Conservation (phyloP, 2,113 vertebrate genomes). For the Gobio gobio region DNA sequence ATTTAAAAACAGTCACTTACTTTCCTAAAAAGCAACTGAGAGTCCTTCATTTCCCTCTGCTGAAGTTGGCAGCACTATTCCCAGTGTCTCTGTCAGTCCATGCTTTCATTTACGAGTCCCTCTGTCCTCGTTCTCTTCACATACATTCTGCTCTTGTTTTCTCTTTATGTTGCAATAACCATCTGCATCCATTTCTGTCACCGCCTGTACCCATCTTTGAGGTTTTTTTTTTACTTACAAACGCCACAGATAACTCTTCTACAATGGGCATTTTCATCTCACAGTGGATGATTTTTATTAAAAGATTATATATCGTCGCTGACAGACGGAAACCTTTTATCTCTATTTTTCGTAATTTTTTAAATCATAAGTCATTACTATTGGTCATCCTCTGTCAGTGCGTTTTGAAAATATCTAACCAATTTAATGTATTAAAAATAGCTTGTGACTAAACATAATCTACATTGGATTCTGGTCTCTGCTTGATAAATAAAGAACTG, state of each 20-base stretch:
- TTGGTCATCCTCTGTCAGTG: too few species aligned
- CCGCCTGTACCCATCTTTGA: background rate
- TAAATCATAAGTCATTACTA: too few species aligned
- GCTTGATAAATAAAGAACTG: too few species aligned
- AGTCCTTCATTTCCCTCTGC: background rate
- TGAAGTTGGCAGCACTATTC: background rate
- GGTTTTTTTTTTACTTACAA: background rate
- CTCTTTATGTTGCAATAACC: constrained; percentile 16
- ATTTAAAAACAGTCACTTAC: background rate
- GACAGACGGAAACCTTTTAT: too few species aligned
- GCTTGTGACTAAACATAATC: too few species aligned
- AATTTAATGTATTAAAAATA: too few species aligned
- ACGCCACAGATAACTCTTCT: background rate
- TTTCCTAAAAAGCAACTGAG: background rate
- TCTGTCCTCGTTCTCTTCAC: background rate
- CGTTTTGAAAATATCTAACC: too few species aligned
- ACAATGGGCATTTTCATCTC: background rate
- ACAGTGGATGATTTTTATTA: background rate
- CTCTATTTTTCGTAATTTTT: too few species aligned
- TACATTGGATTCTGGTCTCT: too few species aligned
- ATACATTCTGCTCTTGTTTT: background rate
- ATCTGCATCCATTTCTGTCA: constrained; percentile 18
- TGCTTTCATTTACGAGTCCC: constrained; percentile 6
- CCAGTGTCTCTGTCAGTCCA: constrained; percentile 1
- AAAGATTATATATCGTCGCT: background rate